Percentiles rank a stretch among this genome's conserved stretches.
Conservation (phyloP, 2,113 vertebrate species). For the Chionomys nivalis region DNA sequence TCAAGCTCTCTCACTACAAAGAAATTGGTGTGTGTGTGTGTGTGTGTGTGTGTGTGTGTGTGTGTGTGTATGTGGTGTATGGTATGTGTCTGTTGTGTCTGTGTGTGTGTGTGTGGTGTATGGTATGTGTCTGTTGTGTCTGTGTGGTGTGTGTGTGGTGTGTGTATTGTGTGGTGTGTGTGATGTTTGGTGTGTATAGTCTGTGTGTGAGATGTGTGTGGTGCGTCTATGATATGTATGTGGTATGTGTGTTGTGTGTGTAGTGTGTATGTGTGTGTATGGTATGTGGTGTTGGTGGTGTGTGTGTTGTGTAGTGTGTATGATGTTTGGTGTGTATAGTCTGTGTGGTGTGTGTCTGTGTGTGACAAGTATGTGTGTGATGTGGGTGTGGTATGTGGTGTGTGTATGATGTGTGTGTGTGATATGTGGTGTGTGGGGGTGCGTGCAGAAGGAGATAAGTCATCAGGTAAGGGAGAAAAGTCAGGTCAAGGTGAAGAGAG, state of each 20-base stretch:
- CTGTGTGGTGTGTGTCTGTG: background rate
- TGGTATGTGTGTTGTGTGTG: background rate
- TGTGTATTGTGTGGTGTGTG: background rate
- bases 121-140: background rate
- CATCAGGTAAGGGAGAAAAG: background rate
- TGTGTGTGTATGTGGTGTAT: background rate
- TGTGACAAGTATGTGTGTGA: background rate
- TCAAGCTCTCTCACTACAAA: background rate
- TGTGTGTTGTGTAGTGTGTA: background rate
- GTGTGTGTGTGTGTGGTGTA: background rate
- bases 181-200: no score
- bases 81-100: background rate
- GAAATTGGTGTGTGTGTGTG: background rate
- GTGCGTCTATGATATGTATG: background rate
- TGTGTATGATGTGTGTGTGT: no score
- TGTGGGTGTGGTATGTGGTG: no score
- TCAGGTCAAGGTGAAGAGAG: background rate
- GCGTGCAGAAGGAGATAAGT: background rate
- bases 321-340: no score
- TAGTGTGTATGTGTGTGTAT: background rate
- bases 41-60: background rate
- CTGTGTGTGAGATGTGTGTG: background rate
- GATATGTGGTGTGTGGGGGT: background rate
- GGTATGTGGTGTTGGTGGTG: background rate
- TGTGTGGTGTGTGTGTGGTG: background rate